Percentiles rank a stretch among this genome's conserved stretches.
phyloP scores from a whole-genome alignment of 2,113 vertebrate species.

The Pollachius pollachius region DNA sequence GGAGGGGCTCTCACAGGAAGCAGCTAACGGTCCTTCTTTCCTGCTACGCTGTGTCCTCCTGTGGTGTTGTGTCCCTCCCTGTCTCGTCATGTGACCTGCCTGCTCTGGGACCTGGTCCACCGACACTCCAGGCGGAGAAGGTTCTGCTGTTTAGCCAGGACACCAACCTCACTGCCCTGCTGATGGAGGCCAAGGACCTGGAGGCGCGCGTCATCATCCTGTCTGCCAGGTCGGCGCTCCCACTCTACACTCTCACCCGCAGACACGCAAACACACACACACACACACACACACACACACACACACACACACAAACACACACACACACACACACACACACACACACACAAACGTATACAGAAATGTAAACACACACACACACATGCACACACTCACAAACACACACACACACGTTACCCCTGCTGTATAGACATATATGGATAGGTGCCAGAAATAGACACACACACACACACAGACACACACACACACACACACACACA shows the following conservation, averaged over 20 bases:
- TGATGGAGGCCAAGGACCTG: constrained; percentile 92
- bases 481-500: neutral
- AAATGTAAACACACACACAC: no score
- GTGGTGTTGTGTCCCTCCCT: constrained; percentile 31
- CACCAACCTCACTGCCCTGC: constrained; percentile 92
- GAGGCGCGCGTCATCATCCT: constrained; percentile 96
- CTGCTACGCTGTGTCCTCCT: constrained; percentile 64
- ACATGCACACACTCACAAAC: neutral
- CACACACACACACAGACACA: no score
- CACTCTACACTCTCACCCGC: neutral
- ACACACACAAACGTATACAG: no score
- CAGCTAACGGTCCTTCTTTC: constrained; percentile 49
- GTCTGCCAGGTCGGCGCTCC: constrained; percentile 84
- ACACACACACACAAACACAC: no score
- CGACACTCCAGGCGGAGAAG: constrained; percentile 90
- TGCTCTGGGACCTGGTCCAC: constrained; percentile 22
- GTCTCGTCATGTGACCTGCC: neutral
- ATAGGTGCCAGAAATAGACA: no score
- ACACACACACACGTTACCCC: no score
- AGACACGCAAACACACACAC: neutral
- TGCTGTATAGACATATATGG: no score
- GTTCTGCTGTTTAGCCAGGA: constrained; percentile 95
- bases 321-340: no score
- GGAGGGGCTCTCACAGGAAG: neutral
- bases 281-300: no score